A percentile compares a stretch with the other conserved stretches of the same genome.
Conservation (phyloP, 2,888 invertebrate species). For the Gibbula magus region DNA sequence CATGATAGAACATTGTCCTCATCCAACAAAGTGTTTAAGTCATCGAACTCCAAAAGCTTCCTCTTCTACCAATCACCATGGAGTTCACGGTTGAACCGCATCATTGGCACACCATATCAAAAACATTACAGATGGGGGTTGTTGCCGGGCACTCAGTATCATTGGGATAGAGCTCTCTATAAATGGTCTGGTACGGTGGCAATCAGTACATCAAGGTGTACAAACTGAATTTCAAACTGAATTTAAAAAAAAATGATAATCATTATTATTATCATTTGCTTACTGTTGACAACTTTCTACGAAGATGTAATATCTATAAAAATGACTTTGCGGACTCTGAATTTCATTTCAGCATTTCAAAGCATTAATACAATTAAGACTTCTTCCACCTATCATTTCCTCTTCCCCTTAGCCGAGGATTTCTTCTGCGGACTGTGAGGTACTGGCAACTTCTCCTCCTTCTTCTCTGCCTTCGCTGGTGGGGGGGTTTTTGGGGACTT, state of each 20-base stretch:
- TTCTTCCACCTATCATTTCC: not conserved
- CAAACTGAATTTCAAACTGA: not conserved
- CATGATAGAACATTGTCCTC: no score
- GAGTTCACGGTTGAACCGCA: no score
- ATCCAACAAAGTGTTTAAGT: no score
- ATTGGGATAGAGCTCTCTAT: no score
- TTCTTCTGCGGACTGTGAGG: slow-evolving; percentile 7
- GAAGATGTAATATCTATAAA: not conserved
- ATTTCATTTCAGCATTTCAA: not conserved
- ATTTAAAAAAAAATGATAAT: not conserved
- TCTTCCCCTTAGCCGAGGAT: not conserved
- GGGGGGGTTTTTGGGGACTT: slow-evolving; percentile 36
- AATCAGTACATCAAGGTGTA: not conserved
- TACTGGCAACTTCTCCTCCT: slow-evolving; percentile 38
- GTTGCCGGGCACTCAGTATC: no score
- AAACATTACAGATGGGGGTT: no score
- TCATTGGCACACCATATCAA: no score
- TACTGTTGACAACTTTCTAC: not conserved
- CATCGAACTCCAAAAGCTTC: no score
- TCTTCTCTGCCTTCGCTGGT: slow-evolving; percentile 31
- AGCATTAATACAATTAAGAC: no score
- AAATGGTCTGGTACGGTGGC: no score
- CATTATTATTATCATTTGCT: not conserved
- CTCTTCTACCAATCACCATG: no score
- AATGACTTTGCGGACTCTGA: not conserved